Conservation (phyloP, 2,113 vertebrate species). For the Pelvicachromis taeniatus region DNA sequence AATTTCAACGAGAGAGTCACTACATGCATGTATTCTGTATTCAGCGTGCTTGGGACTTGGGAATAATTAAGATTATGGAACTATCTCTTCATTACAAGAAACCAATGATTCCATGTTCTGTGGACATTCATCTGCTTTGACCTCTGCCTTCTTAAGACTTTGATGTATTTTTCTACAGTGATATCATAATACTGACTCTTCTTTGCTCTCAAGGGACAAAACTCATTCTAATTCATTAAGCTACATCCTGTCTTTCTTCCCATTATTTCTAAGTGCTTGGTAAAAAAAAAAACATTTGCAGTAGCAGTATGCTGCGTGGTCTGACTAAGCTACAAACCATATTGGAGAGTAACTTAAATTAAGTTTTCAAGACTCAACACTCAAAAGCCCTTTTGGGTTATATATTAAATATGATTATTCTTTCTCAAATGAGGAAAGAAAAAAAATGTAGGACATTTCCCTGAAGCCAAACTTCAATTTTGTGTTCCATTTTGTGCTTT, state of each 20-base stretch:
- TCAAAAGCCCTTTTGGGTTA: not conserved
- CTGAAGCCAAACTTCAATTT: constrained; percentile 35
- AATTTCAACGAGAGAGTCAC: not conserved
- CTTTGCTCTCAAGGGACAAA: not conserved
- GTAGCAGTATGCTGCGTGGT: not conserved
- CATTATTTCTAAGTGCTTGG: not conserved
- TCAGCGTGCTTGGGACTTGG: not conserved
- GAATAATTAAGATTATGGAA: not conserved
- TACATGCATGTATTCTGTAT: not conserved
- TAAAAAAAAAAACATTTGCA: not conserved
- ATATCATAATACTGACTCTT: not conserved
- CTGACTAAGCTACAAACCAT: not conserved
- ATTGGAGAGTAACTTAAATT: not conserved
- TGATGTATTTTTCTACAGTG: not conserved
- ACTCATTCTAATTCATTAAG: not conserved
- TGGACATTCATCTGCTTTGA: not conserved
- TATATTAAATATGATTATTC: constrained; percentile 29
- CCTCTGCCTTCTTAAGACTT: not conserved
- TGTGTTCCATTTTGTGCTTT: constrained; percentile 19
- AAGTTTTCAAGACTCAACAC: not conserved
- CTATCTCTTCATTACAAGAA: not conserved
- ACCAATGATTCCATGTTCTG: not conserved
- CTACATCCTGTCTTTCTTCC: not conserved
- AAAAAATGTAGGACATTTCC: constrained; percentile 22
- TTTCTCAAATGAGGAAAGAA: constrained; percentile 13